These are phyloP conservation scores for Pristiophorus japonicus DNA, from an alignment of 2,113 vertebrate genomes.

Conservation along the genomic window DNA sequence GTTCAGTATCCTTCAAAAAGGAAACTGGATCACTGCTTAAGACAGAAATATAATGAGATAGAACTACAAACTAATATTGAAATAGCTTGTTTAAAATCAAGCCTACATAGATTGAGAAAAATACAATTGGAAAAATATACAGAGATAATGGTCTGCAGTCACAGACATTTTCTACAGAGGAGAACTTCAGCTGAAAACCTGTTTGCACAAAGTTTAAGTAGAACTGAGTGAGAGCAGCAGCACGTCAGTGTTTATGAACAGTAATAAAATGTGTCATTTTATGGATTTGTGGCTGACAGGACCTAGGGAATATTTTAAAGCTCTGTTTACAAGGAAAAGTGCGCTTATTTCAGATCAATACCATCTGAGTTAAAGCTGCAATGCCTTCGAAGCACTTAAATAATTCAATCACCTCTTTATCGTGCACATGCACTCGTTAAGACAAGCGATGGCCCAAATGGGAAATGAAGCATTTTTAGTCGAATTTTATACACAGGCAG, in stretches of 20 bases:
- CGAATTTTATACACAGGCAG: not conserved
- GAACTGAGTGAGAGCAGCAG: conserved; percentile 80
- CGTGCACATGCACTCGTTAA: conserved; percentile 7
- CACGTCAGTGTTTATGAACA: conserved; percentile 97
- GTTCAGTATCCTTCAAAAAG: not conserved
- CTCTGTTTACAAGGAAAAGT: conserved; percentile 81
- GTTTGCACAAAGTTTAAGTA: conserved; percentile 97
- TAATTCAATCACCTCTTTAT: conserved; percentile 24
- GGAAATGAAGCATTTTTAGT: conserved; percentile 7
- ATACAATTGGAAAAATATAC: not conserved
- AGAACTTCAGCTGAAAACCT: conserved; percentile 47
- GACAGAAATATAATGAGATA: not conserved
- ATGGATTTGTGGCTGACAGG: conserved; percentile 71
- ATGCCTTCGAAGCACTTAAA: conserved; percentile 13
- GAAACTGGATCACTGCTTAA: not conserved
- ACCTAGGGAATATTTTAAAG: conserved; percentile 73
- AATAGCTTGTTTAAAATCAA: not conserved
- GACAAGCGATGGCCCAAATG: not conserved
- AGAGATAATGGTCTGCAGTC: conserved; percentile 45
- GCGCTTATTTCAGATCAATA: conserved; percentile 39
- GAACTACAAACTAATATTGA: not conserved
- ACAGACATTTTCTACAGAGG: not conserved
- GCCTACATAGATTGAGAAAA: conserved; percentile 16
- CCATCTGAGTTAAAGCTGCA: conserved; percentile 36
- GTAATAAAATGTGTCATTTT: conserved; percentile 99